phyloP scores from a whole-genome alignment of 2,797 vertebrate species.

The Argyrosomus regius region DNA sequence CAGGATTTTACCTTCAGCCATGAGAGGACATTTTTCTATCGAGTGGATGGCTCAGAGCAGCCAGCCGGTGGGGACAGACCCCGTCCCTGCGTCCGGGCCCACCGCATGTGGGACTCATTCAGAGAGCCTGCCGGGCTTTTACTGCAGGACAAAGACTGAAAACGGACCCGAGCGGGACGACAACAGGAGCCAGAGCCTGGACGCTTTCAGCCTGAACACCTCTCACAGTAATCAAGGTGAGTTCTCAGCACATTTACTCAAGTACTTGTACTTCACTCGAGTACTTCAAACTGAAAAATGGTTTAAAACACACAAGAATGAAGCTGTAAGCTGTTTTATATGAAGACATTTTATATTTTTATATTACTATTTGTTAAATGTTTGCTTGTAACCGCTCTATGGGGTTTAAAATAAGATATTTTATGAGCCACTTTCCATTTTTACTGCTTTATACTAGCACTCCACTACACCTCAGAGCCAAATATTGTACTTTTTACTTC shows the following conservation, averaged over 20 bases:
- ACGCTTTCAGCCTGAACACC: neutral
- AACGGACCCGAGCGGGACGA: neutral
- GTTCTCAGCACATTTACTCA: neutral
- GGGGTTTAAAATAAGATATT: too few species aligned
- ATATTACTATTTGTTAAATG: too few species aligned
- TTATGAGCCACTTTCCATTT: too few species aligned
- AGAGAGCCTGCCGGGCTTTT: conserved; percentile 86
- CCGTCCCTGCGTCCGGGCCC: conserved; percentile 6
- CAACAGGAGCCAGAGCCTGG: neutral
- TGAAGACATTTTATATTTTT: too few species aligned
- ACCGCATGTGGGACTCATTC: conserved; percentile 78
- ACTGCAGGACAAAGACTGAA: conserved; percentile 66
- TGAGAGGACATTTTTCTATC: conserved; percentile 85
- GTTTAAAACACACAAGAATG: too few species aligned
- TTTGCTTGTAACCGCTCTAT: too few species aligned
- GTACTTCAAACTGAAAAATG: neutral
- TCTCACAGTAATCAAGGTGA: conserved; percentile 46
- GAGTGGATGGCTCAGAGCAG: conserved; percentile 90
- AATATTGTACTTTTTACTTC: neutral
- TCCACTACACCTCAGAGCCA: too few species aligned
- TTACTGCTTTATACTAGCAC: neutral
- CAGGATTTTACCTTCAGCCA: conserved; percentile 51
- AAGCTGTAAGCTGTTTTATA: too few species aligned
- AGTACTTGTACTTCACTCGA: too few species aligned
- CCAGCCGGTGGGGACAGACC: conserved; percentile 44